These are phyloP conservation scores for Linurgus olivaceus DNA, from an alignment of 2,797 vertebrate genomes.

Conservation along the genomic window DNA sequence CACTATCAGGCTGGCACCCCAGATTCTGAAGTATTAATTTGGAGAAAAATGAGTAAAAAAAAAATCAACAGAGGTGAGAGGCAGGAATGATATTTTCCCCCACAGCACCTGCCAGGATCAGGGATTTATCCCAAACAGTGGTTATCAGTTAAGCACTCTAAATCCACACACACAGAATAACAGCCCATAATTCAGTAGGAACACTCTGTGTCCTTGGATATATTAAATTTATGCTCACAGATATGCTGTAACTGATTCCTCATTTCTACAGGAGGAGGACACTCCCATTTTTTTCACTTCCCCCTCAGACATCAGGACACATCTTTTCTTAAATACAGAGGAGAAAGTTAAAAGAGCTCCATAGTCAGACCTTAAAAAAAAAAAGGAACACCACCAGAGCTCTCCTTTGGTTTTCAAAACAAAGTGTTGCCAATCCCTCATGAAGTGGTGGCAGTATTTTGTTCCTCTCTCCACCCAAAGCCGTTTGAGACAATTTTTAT, in stretches of 20 bases:
- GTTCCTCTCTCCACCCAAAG: background rate
- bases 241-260: background rate
- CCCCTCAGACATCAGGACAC: background rate
- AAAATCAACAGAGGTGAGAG: background rate
- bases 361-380: background rate
- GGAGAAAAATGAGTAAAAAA: background rate
- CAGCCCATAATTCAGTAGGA: background rate
- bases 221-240: background rate
- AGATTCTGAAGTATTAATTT: background rate
- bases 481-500: background rate
- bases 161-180: background rate
- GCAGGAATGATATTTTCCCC: background rate
- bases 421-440: background rate
- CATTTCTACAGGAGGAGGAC: background rate
- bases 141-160: background rate
- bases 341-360: background rate
- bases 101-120: background rate
- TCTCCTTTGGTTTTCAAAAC: background rate
- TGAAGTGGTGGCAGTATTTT: background rate
- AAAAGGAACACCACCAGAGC: background rate
- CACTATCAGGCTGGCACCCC: background rate
- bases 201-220: background rate
- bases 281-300: background rate
- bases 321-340: background rate
- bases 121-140: background rate